Percentiles rank a stretch among this genome's conserved stretches.
phyloP scores from a whole-genome alignment of 2,113 vertebrate species.

The Brienomyrus longianalis region DNA sequence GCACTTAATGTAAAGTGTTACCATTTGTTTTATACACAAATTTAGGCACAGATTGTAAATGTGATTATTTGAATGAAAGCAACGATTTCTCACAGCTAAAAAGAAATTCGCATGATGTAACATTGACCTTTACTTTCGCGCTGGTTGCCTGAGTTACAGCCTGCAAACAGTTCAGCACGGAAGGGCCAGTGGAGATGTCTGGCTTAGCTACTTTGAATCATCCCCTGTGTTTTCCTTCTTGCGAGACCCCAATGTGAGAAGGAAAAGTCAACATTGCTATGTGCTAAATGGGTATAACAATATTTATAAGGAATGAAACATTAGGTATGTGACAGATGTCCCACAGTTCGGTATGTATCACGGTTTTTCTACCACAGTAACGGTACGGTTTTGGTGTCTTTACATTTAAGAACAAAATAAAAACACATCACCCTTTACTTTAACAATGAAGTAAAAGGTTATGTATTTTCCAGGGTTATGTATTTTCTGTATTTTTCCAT shows the following conservation, averaged over 20 bases:
- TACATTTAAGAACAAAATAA: background rate
- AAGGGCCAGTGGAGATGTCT: background rate
- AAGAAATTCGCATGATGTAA: background rate
- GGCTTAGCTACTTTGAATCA: background rate
- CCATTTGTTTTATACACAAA: background rate
- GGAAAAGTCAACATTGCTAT: background rate
- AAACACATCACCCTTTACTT: background rate
- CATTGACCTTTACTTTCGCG: background rate
- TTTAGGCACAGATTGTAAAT: background rate
- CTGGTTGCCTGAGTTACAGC: background rate
- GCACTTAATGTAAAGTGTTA: too few relatives aligned
- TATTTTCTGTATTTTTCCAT: background rate
- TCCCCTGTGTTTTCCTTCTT: background rate
- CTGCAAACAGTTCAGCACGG: background rate
- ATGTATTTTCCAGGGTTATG: too few relatives aligned
- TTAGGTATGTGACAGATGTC: background rate
- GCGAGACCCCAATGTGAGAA: background rate
- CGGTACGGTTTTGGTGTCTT: background rate
- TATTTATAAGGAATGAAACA: background rate
- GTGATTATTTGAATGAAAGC: background rate
- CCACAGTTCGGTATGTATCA: background rate
- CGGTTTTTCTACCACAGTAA: background rate
- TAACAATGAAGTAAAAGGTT: background rate
- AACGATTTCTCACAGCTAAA: background rate
- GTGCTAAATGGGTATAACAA: background rate